These are phyloP conservation scores for Holacanthella duospinosa DNA, from an alignment of 2,888 invertebrate genomes.

Conservation along the genomic window DNA sequence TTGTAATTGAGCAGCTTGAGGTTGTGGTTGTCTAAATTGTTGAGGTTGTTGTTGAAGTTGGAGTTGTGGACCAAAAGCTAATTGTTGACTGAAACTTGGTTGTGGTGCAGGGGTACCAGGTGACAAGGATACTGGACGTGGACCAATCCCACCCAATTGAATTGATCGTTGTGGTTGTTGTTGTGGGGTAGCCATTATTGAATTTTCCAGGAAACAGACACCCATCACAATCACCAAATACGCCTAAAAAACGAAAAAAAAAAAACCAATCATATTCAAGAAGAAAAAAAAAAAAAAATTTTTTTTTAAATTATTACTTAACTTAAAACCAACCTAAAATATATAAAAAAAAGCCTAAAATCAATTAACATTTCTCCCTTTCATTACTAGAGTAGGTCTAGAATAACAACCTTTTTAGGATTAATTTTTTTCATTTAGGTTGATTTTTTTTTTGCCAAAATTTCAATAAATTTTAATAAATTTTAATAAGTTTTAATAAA, in stretches of 20 bases:
- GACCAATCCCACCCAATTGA: slow-evolving; percentile 21
- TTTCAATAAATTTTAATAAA: no score
- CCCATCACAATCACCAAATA: neutral
- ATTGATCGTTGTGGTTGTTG: slow-evolving; percentile 23
- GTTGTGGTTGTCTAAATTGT: neutral
- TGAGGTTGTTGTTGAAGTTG: slow-evolving; percentile 4
- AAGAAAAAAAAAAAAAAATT: no score
- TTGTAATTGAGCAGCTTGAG: slow-evolving; percentile 5
- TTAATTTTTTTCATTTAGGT: no score
- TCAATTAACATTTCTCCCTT: no score
- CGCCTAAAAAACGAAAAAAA: neutral
- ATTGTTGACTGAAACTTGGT: slow-evolving; percentile 24
- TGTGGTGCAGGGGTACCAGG: slow-evolving; percentile 15
- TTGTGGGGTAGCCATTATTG: neutral
- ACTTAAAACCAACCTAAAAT: no score
- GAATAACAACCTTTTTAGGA: no score
- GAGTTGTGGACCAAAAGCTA: slow-evolving; percentile 17
- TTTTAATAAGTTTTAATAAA: no score
- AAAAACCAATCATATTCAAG: no score
- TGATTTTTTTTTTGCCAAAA: no score
- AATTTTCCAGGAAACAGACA: neutral
- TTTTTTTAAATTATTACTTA: no score
- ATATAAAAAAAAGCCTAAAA: no score
- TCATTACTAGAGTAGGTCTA: no score
- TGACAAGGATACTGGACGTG: slow-evolving; percentile 23